These are phyloP conservation scores for Drosophila erecta DNA, from an alignment of 1,140 invertebrate species.

Conservation along the genomic window DNA sequence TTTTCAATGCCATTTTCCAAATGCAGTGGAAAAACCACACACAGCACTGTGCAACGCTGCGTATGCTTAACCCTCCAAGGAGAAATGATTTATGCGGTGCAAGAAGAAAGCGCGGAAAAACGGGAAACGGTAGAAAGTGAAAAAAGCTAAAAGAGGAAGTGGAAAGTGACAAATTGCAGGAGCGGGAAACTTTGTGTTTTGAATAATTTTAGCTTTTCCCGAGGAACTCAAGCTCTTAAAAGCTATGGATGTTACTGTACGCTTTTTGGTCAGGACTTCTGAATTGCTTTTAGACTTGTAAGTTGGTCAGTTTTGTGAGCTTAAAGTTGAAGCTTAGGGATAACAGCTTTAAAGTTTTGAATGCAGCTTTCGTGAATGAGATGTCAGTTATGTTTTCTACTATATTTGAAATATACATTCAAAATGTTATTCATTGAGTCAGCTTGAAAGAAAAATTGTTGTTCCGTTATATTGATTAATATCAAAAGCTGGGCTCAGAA, in stretches of 20 bases:
- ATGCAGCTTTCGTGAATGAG: neutral
- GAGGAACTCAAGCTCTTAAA: slow-evolving; percentile 1
- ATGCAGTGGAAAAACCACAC: slow-evolving; percentile 17
- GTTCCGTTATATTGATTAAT: too few species aligned
- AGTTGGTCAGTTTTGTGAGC: neutral
- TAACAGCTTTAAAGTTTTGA: neutral
- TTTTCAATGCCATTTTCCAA: slow-evolving; percentile 29
- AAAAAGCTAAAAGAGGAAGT: neutral
- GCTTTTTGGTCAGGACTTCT: neutral
- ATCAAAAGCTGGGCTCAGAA: too few species aligned
- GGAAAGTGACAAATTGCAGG: neutral
- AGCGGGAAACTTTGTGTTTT: slow-evolving; percentile 8
- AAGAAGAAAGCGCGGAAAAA: neutral
- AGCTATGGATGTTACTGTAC: neutral
- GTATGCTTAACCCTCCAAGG: slow-evolving; percentile 49
- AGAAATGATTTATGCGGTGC: slow-evolving; percentile 53
- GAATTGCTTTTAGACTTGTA: neutral
- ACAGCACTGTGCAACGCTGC: slow-evolving; percentile 35
- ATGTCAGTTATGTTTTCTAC: neutral
- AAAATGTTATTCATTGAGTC: neutral
- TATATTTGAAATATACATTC: neutral
- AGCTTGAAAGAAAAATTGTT: too few species aligned
- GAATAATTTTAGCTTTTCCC: slow-evolving; percentile 2
- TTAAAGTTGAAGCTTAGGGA: neutral
- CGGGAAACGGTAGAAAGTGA: too few species aligned